Evolutionary conservation across 2,113 vertebrate genomes (phyloP), one percentile per base, ranked within the genome.

Genomic region (Oncorhynchus masou): DNA sequence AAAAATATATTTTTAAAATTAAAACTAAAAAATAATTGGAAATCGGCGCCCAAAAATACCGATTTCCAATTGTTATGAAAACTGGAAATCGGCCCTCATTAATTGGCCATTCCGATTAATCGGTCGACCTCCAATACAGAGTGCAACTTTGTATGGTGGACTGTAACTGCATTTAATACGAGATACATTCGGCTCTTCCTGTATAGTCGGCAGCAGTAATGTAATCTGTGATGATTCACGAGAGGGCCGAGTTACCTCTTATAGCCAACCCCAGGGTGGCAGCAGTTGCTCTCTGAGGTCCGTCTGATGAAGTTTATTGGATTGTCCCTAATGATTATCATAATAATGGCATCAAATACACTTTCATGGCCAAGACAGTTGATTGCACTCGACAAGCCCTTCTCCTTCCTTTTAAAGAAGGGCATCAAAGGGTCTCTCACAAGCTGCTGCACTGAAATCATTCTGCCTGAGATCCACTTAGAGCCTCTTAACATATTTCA

Each of bases 371-470:
- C 78, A 83, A 76, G 75, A 84, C 76, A 71, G 76, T 71, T 85
- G 85, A 91, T 87, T 88, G 87, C 87, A 87, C 86, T 93, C 85
- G 81, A 85, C 83, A 84, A 83, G 87, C 76, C 75, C 68, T 74
- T 78, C 66, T 79, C 74, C 66, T 65, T 69, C 59, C 48, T 62
- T 88, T 31, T 79, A 65, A 72, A 84, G 79, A 9, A 83, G 84
- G 84, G 87, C 88, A 88, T 91, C 90, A 91, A 91, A 89, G 88
- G 77, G 77, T 78, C 80, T 79, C 83, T 87, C 82, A 83, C 81
- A 85, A 69, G 77, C 80, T 39, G 68, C 81, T 67, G 65, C 78
- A 66, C 69, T 82, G 74, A 82, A 81, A 86, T 83, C 85, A 75
- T 82, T 76, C 68, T 48, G 86, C 75, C 77, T 22, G 57, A 84